Evolutionary conservation across 1,140 invertebrate species (phyloP).

Genomic region (Diabrotica undecimpunctata): DNA sequence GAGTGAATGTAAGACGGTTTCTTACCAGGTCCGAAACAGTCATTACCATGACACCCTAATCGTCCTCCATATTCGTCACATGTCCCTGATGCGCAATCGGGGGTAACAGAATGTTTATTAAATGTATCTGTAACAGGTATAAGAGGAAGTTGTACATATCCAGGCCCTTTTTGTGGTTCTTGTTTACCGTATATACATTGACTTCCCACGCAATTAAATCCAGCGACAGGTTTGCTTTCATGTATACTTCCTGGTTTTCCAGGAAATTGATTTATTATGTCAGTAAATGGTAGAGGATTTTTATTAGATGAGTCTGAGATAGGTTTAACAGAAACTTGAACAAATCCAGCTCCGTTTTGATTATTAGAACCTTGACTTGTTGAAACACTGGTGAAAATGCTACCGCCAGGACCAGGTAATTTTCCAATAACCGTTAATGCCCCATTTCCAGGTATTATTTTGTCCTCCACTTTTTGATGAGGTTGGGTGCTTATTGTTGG

Average conservation of each 20-base stretch:
- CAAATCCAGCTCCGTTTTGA: not conserved
- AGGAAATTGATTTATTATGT: not conserved
- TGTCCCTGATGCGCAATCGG: not conserved
- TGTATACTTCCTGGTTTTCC: not conserved
- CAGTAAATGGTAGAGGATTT: not conserved
- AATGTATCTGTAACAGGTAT: not conserved
- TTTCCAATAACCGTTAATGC: not conserved
- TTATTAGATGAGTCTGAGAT: not conserved
- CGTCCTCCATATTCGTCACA: not conserved
- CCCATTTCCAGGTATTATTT: not conserved
- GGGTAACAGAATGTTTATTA: not conserved
- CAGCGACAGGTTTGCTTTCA: not conserved
- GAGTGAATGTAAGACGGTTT: not conserved
- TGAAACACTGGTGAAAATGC: not conserved
- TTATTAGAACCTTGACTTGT: not conserved
- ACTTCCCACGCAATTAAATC: not conserved
- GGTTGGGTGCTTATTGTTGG: not conserved
- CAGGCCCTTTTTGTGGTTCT: not conserved
- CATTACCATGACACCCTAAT: not conserved
- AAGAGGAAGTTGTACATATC: not conserved
- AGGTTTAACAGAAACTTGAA: not conserved
- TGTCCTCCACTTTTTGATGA: not conserved
- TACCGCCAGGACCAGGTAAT: not conserved
- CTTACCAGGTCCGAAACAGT: not conserved
- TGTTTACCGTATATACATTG: not conserved